Percentiles rank a stretch among this genome's conserved stretches.
phyloP scores from a whole-genome alignment of 2,888 invertebrate species.

The Pseudoips prasinana region DNA sequence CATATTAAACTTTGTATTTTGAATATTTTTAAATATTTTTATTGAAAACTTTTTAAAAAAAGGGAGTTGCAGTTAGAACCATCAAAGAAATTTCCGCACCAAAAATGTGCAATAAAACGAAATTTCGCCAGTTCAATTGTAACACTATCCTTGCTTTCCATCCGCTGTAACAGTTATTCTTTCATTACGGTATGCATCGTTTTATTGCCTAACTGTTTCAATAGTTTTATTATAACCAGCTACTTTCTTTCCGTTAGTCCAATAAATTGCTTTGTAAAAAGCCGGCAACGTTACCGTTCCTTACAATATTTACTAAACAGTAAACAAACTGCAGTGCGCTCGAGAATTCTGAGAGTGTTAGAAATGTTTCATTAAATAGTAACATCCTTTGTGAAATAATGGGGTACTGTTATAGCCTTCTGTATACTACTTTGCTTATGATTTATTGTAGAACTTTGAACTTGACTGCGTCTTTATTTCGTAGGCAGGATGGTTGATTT shows the following conservation, averaged over 20 bases:
- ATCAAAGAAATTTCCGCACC: slow-evolving; percentile 13
- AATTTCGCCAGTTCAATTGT: slow-evolving; percentile 23
- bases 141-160: slow-evolving; percentile 20
- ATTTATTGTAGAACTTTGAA: slow-evolving; percentile 5
- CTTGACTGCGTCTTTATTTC: too few species aligned
- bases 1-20: too few species aligned
- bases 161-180: slow-evolving; percentile 36
- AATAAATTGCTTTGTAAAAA: slow-evolving; percentile 56
- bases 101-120: slow-evolving; percentile 30
- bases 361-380: slow-evolving; percentile 8
- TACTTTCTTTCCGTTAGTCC: slow-evolving; percentile 71
- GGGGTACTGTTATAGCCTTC: too few species aligned
- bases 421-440: too few species aligned
- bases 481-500: too few species aligned
- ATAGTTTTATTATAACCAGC: slow-evolving; percentile 62
- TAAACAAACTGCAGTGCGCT: slow-evolving; percentile 12
- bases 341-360: slow-evolving; percentile 6
- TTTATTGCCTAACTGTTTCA: slow-evolving; percentile 49
- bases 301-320: slow-evolving; percentile 22
- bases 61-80: too few species aligned
- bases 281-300: slow-evolving; percentile 55
- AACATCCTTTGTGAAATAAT: slow-evolving; percentile 2
- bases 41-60: too few species aligned
- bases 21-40: too few species aligned
- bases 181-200: slow-evolving; percentile 34